Conservation (phyloP, 2,888 invertebrate genomes). For the Acholoe squamosa region DNA sequence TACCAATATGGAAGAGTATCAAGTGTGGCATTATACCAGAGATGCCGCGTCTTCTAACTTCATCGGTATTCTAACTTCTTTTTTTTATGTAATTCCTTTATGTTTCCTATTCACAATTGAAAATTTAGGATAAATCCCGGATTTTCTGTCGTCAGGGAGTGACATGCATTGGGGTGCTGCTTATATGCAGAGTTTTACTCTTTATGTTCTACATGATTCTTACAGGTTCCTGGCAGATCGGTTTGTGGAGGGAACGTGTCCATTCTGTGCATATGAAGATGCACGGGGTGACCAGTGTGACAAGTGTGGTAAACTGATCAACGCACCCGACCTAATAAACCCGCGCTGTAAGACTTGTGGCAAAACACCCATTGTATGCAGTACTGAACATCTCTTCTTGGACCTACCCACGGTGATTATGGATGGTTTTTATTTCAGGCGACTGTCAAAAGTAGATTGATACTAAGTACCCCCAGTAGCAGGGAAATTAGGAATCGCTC, state of each 20-base stretch:
- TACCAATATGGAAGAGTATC: too few species aligned
- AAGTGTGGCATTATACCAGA: too few species aligned
- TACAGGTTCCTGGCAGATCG: slow-evolving; percentile 85
- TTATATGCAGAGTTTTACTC: too few species aligned
- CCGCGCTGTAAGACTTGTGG: slow-evolving; percentile 95
- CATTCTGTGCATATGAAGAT: slow-evolving; percentile 94
- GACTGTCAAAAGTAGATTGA: too few species aligned
- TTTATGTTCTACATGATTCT: too few species aligned
- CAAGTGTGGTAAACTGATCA: slow-evolving; percentile 96
- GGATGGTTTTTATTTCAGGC: background rate
- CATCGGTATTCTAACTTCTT: too few species aligned
- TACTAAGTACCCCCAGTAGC: background rate
- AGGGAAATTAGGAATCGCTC: background rate
- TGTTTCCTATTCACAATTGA: too few species aligned
- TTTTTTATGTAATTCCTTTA: too few species aligned
- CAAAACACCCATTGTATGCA: slow-evolving; percentile 87
- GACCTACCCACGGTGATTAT: slow-evolving; percentile 91
- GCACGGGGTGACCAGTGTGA: slow-evolving; percentile 99
- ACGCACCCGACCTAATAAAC: slow-evolving; percentile 92
- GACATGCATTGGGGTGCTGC: too few species aligned
- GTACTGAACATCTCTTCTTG: slow-evolving; percentile 96
- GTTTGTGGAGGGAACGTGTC: slow-evolving; percentile 98
- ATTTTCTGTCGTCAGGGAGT: too few species aligned
- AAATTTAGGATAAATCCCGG: too few species aligned
- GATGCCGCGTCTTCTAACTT: too few species aligned